Conservation (phyloP, 1,140 invertebrate genomes). For the Stratiolaelaps scimitus region DNA sequence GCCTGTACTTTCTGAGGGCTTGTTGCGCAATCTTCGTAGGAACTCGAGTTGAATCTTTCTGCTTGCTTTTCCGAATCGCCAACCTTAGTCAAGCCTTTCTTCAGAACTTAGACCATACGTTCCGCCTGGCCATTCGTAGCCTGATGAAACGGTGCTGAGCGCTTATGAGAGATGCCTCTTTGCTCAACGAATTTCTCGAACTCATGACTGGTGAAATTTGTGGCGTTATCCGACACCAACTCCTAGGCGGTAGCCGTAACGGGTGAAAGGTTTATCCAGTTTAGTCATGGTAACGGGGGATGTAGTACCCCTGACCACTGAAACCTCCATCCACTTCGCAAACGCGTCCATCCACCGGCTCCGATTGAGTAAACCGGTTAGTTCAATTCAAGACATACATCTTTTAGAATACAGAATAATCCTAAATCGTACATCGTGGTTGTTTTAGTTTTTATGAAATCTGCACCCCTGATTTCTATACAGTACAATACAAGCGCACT, state of each 20-base stretch:
- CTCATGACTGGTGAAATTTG: no score
- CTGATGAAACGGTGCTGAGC: not conserved
- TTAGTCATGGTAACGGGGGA: not conserved
- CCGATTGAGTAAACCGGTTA: not conserved
- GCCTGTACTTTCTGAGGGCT: not conserved
- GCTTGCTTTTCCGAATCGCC: not conserved
- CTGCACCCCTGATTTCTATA: no score
- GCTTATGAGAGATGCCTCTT: not conserved
- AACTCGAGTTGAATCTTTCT: not conserved
- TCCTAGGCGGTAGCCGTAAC: not conserved
- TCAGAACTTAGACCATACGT: not conserved
- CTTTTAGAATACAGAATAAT: not conserved
- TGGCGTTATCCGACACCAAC: no score
- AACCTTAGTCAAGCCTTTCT: not conserved
- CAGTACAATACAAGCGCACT: no score
- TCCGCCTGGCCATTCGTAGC: constrained; percentile 3
- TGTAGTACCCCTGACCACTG: not conserved
- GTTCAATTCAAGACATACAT: not conserved
- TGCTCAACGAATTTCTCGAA: not conserved
- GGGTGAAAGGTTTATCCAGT: not conserved
- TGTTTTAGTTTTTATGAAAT: no score
- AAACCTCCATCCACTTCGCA: not conserved
- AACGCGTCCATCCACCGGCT: not conserved
- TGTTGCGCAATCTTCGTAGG: not conserved
- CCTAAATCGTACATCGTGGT: not conserved